Base-by-base conservation (phyloP, 2,888 invertebrate genomes). In the Drosophila mimetica region DNA sequence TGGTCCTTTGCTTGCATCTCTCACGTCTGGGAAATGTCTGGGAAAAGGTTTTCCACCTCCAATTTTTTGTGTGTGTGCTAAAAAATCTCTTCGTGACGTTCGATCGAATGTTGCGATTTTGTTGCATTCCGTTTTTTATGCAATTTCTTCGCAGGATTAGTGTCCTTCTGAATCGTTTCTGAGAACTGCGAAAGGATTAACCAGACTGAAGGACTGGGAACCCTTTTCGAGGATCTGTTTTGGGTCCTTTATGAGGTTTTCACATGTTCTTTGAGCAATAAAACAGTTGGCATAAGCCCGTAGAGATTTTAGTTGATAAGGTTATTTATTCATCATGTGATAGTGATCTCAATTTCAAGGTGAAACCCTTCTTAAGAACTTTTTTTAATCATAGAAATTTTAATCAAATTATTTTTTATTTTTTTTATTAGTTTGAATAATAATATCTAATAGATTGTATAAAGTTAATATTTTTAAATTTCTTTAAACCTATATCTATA, bases 51-150 rank as follows among this genome's bases (percentile, higher is more conserved):
- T 41, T 44, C 25, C 14, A 18, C 11, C n/a, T 14, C 22, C 34
- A 18, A 4, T 14, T 53, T 37, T 25, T 28, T 22, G 2, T 5
- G 5, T 22, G 22, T 22, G 34, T 5, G 37, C 16, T 16, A 16
- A 37, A 22, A 25, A 14, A 9, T 30, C 25, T n/a, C 76, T 84
- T 63, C 80, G 80, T 81, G 80, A 75, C 73, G 76, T 81, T 86
- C 71, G 87, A 72, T 75, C 54, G 58, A 81, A 81, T 81, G 60
- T 81, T 84, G 79, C 87, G 80, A 86, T 81, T 86, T 86, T 77
- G 32, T 48, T 63, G 41, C 46, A 28, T 44, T 41, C 46, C 11
- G 30, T 41, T 71, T 55, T 51, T 54, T 63, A 53, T 55, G 54
- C 51, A 41, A 22, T 65, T 61, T 82, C 32, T 34, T 22, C 18